phyloP scores from a whole-genome alignment of 2,888 invertebrate species.

The Macroteleia sp. region DNA sequence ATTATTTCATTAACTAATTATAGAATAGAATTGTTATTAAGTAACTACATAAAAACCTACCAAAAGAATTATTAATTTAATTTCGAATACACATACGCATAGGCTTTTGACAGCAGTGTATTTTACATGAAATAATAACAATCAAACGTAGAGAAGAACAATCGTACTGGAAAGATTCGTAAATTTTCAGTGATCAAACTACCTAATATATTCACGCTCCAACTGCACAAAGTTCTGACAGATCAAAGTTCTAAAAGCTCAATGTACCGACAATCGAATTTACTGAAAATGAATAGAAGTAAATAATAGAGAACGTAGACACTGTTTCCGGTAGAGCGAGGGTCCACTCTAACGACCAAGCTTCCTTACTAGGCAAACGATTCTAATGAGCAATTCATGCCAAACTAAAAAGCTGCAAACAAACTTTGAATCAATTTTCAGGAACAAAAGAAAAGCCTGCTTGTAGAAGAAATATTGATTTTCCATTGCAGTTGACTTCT shows the following conservation, averaged over 20 bases:
- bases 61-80: no score
- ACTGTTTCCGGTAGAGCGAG: constrained; percentile 10
- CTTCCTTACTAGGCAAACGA: no score
- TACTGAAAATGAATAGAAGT: constrained; percentile 25
- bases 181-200: constrained; percentile 4
- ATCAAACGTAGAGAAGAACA: not conserved
- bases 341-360: not conserved
- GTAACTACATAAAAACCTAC: no score
- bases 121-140: no score
- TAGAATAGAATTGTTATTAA: no score
- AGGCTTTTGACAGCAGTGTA: no score
- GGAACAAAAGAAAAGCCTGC: not conserved
- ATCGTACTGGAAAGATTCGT: not conserved
- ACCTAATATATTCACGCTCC: constrained; percentile 3
- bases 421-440: constrained; percentile 12
- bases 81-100: no score
- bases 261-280: constrained; percentile 37
- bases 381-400: constrained; percentile 2
- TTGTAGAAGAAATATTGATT: constrained; percentile 14
- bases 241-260: constrained; percentile 25
- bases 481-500: not conserved
- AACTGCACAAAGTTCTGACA: constrained; percentile 1
- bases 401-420: not conserved
- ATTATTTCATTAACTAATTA: no score
- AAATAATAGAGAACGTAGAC: constrained; percentile 14